phyloP scores from a whole-genome alignment of 2,888 invertebrate genomes.

The Leptinotarsa haldemani region DNA sequence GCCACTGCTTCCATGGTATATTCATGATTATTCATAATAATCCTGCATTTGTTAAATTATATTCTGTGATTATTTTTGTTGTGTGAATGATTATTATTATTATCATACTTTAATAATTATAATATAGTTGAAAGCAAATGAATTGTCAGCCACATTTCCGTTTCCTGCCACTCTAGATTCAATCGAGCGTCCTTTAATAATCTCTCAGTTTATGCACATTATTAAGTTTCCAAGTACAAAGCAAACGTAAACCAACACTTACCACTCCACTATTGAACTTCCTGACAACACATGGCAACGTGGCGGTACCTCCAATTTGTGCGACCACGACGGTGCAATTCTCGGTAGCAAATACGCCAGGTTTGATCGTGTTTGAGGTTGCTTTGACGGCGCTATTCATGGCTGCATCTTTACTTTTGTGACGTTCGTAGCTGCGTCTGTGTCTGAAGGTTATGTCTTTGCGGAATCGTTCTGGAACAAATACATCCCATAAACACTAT shows the following conservation, averaged over 20 bases:
- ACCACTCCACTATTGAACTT: constrained; percentile 69
- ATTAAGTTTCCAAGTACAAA: constrained; percentile 5
- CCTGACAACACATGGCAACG: constrained; percentile 67
- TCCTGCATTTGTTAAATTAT: no score
- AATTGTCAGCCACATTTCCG: no score
- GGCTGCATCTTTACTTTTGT: constrained; percentile 39
- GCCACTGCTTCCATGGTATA: no score
- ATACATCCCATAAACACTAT: not conserved
- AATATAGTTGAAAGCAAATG: no score
- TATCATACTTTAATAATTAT: no score
- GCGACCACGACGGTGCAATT: constrained; percentile 68
- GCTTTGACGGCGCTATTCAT: constrained; percentile 35
- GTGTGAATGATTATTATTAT: no score
- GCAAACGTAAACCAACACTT: constrained; percentile 55
- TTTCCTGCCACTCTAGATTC: not conserved
- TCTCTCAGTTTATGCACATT: constrained; percentile 9
- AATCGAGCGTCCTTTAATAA: not conserved
- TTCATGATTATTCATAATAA: no score
- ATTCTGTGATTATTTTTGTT: no score
- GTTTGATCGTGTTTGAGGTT: constrained; percentile 25
- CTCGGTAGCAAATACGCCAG: constrained; percentile 64
- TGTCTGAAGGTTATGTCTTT: constrained; percentile 31
- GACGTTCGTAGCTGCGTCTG: constrained; percentile 43
- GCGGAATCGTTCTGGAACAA: constrained; percentile 31
- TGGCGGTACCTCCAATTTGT: constrained; percentile 68